Evolutionary conservation across 2,888 invertebrate genomes (phyloP), one percentile per base, ranked within the genome.

Genomic region (Myopa testacea): DNA sequence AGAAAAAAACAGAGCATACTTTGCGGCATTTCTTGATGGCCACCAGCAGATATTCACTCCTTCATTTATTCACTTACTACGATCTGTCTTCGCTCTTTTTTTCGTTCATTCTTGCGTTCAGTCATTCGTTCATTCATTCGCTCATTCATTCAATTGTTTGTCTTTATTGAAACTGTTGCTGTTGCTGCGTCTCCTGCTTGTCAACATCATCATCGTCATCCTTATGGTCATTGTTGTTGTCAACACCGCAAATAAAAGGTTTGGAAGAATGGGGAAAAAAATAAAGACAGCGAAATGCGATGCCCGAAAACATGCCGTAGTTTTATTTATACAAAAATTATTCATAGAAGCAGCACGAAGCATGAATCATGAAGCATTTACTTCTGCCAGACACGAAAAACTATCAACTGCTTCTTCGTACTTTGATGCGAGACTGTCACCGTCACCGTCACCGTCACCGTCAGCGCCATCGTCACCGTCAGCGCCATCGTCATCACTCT

Each of bases 311-410:
- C 58, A 58, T 58, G 58, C 58, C 12, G 6, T n/a, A 62, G n/a
- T 62, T 62, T 62, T 62, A 62, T 62, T 62, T 62, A 62, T 62
- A 62, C 26, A 62, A 62, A 62, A 62, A 26, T 62, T 62, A 62
- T 62, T 62, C 62, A 62, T 62, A 26, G 26, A 62, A 26, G 26
- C 62, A 62, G n/a, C 19, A 62, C 4, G 12, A 26, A 62, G 26
- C n/a, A 60, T 16, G 55, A 55, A 55, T 16, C 60, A 55, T 10
- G 55, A 55, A 16, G 16, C n/a, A 14, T 45, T 45, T 45, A 10
- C 45, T 45, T 45, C 45, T 45, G 45, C 45, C 10, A 6, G 3
- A 16, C 19, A 60, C n/a, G 12, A 19, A 16, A 62, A n/a, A 62
- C 19, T 62, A 26, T n/a, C 62, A 4, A 62, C 4, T 26, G 26